Base-by-base conservation (phyloP, 2,797 vertebrate genomes). In the Anolis apletophallus region DNA sequence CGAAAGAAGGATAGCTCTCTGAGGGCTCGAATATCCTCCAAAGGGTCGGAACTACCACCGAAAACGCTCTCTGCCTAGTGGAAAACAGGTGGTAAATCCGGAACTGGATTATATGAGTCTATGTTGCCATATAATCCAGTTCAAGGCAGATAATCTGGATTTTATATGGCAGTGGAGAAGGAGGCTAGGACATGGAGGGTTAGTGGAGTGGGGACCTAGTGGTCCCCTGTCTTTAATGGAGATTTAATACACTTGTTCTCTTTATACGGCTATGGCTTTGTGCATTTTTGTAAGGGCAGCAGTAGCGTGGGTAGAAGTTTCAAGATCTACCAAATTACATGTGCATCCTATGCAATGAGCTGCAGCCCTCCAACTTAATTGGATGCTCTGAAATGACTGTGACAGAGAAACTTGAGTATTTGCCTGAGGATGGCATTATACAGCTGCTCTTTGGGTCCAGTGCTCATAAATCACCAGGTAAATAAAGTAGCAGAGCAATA, bases 381-480 rank as follows among this genome's bases (percentile, higher is more conserved):
- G 3, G 26, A 52, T 76, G 46, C 46, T 36, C 13, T 83, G 55
- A 32, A 16, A 74, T 40, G 23, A 40, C 8, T 1, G 29, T 8
- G 40, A 52, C n/a, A 21, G 32, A 4, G 50, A 67, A 78, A 19
- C 52, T 36, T 14, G 21, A 40, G 29, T 13, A 29, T 77, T 54
- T 77, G 59, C 61, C 9, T 50, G 83, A 67, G n/a, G 40, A n/a
- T 17, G 59, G 73, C 59, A 11, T 77, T 52, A 26, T 54, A 32
- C 50, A 21, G 50, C 23, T 68, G 50, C 50, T 78, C 7, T 64
- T 77, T 36, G 74, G 61, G 50, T 13, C 50, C 50, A 55, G 23
- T 52, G 36, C 82, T 84, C n/a, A 76, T 76, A 75, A 84, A 84
- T 83, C 55, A 83, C 7, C 71, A 40, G 26, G 26, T 83, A 40